Base-by-base conservation (phyloP, 2,888 invertebrate genomes). In the Epinotia brunnichana region DNA sequence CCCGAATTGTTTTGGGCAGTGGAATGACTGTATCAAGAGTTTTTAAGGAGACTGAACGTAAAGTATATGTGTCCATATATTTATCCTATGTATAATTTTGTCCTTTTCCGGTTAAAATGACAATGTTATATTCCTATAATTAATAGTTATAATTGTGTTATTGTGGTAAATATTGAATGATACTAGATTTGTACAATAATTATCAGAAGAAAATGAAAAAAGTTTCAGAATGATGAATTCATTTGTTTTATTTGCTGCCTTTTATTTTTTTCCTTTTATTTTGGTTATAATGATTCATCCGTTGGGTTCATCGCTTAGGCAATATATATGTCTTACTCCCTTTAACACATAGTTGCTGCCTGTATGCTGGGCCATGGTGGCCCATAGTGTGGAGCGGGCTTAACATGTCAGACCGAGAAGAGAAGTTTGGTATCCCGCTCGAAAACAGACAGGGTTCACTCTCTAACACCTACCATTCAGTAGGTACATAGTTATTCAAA, bases 101-200 rank as follows among this genome's bases (percentile, higher is more conserved):
- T 87, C 87, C 82, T 89, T 90, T 91, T 90, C 85, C 85, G 74
- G 79, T 75, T 85, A 87, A 91, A 90, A 90, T 83, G 87, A 87
- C 88, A 89, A 90, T 87, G 86, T 89, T 87, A 80, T 84, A 77
- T 80, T 63, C 35, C 57, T 29, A 48, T 48, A 73, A 3, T 63
- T 63, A 41, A 15, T 63, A 64, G 21, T 51, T 69, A 35, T 60
- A 67, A 67, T 73, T 75, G 75, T 77, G 75, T 74, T 80, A 77
- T 74, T 80, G 75, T 81, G 78, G 75, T 78, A 71, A 76, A 80
- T 19, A 76, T 77, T 71, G 74, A 75, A 77, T 77, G 74, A 77
- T 78, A 75, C 68, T 75, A 76, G 74, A 79, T 81, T 80, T 81
- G 80, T 81, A 78, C 79, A 77, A 56, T 66, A 56, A 56, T 41